Base-by-base conservation (phyloP, 2,888 invertebrate genomes). In the Sphecodes monilicornis region DNA sequence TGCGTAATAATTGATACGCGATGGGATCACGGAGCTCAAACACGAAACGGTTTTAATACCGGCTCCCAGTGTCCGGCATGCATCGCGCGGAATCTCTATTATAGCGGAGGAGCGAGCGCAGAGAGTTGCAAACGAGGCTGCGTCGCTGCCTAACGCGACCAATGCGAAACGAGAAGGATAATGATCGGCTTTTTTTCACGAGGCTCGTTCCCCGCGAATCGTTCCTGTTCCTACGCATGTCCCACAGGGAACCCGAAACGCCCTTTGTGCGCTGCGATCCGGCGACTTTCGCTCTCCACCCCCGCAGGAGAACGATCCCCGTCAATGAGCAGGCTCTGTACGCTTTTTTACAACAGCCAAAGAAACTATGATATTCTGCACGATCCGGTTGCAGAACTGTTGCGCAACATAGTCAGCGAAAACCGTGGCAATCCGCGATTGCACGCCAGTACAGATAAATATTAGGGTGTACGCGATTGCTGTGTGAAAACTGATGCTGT, bases 1-100 rank as follows among this genome's bases (percentile, higher is more conserved):
- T 82, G 84, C 79, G 89, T 89, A 89, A 89, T 89, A 89, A 89
- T 89, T 89, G 89, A 89, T 89, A 86, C 82, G 86, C 89, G 89
- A 89, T 86, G 89, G 84, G 86, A 88, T 84, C 80, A 73, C 85
- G 78, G 10, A 89, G 72, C 76, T 85, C 84, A 87, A 83, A 89
- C 86, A 89, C 85, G 88, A 71, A 60, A 82, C 60, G 85, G 86
- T 89, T 88, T 90, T 89, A 89, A 89, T 89, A 90, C 85, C 84
- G 72, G 54, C 73, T 22, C 78, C 71, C 84, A 76, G 84, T 82
- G 90, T 88, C 83, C 83, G 72, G 84, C 84, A 77, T 76, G 86
- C 86, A 78, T 78, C 88, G 86, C 74, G 60, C 84, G 68, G 88
- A 81, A 86, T 90, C 90, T 88, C 90, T 86, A 90, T 90, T 90